Evolutionary conservation across 2,888 invertebrate species (phyloP), one percentile per base, ranked within the genome.

Genomic region (Caprella mutica): DNA sequence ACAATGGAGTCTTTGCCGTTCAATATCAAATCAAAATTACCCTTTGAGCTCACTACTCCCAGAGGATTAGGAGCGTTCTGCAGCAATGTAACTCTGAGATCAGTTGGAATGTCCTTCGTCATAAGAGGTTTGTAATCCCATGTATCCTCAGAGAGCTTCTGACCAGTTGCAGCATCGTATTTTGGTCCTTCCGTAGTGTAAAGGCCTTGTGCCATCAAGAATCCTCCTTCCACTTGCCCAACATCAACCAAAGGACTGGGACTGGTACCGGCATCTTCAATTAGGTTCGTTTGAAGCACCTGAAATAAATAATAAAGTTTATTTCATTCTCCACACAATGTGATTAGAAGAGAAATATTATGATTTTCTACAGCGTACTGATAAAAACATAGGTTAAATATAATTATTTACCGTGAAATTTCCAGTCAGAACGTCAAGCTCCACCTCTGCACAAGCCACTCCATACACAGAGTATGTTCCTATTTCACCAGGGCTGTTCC

Each of bases 171-270:
- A 3, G 77, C 72, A 65, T 84, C 80, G 59, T 79, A 82, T 0
- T 81, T 72, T 21, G 84, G 69, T 65, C 84, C 80, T 69, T 90
- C 89, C 0, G 77, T 78, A 0, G 85, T 82, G 79, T 82, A 86
- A 67, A 83, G 85, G 2, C 90, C 90, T 8, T 77, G 64, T 0
- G 78, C 78, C 85, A 85, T 85, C 0, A 84, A 74, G 66, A 85
- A 86, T 0, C 85, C 85, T 77, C 85, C 88, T 73, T 73, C 71
- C 3, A 69, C 68, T 66, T 75, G 75, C 2, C 75, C 75, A 17
- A 75, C 67, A 66, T 75, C 75, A 12, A 70, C 66, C 46, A 67
- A 53, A 3, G 69, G 70, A 42, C 67, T 70, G 39, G 69, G 43
- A 55, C 67, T 66, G 24, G 61, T 52, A 1, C 70, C 70, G 0